Percentiles rank a stretch among this genome's conserved stretches.
phyloP scores from a whole-genome alignment of 2,797 vertebrate species.

The Sebastolobus altivelis region DNA sequence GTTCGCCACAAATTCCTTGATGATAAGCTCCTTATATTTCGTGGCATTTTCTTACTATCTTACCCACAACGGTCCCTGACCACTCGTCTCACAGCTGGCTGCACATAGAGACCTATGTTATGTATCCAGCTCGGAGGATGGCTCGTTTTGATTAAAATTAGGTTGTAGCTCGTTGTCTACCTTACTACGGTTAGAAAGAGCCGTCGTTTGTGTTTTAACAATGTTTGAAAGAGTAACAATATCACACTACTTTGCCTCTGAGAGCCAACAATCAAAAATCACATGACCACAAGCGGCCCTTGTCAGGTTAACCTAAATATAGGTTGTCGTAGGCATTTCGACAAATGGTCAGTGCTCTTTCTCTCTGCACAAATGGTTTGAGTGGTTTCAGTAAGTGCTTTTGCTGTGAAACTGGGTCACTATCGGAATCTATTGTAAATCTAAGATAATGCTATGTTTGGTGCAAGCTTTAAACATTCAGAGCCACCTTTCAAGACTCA shows the following conservation, averaged over 20 bases:
- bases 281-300: neutral
- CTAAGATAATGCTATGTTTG: neutral
- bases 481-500: neutral
- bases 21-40: too few relatives aligned
- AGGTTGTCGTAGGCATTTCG: neutral
- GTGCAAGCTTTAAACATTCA: neutral
- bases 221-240: too few relatives aligned
- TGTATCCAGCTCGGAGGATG: too few relatives aligned
- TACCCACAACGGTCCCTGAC: too few relatives aligned
- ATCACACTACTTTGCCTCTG: neutral
- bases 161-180: too few relatives aligned
- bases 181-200: too few relatives aligned
- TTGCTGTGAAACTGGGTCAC: neutral
- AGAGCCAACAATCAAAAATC: constrained; percentile 8
- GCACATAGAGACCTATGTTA: too few relatives aligned
- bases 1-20: too few relatives aligned
- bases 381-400: neutral
- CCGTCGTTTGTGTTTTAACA: too few relatives aligned
- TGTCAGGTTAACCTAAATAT: constrained; percentile 2
- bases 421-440: neutral
- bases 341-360: neutral
- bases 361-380: neutral
- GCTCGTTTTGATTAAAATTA: too few relatives aligned
- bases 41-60: too few relatives aligned
- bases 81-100: too few relatives aligned